These are phyloP conservation scores for Alloscopus bannaensis DNA, from an alignment of 2,888 invertebrate genomes.

Conservation along the genomic window DNA sequence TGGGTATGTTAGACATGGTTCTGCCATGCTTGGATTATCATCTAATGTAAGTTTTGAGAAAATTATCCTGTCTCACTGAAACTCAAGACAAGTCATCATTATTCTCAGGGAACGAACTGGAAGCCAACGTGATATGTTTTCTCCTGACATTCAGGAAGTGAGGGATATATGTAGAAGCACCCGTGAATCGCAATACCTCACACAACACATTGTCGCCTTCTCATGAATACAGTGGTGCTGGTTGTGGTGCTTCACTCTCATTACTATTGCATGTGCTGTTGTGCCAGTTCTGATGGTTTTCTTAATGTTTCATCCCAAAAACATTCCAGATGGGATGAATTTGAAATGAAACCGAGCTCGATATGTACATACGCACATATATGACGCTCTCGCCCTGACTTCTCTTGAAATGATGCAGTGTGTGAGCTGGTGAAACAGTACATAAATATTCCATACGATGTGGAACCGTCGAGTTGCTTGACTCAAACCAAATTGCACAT, in stretches of 20 bases:
- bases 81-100: conserved; percentile 3
- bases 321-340: conserved; percentile 11
- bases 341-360: conserved; percentile 22
- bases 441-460: conserved; percentile 41
- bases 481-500: conserved; percentile 23
- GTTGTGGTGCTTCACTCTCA: not conserved
- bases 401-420: not conserved
- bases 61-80: too few species aligned
- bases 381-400: not conserved
- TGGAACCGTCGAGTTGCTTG: conserved; percentile 38
- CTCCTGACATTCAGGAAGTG: not conserved
- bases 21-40: too few species aligned
- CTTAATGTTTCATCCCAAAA: conserved; percentile 29
- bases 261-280: too few species aligned
- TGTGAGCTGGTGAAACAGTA: conserved; percentile 2
- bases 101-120: conserved; percentile 1
- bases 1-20: too few species aligned
- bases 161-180: not conserved
- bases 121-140: not conserved
- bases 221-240: not conserved
- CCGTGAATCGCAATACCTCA: not conserved
- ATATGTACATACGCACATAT: conserved; percentile 8
- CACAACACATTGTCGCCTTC: conserved; percentile 14
- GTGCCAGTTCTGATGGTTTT: not conserved
- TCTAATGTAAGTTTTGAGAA: too few species aligned